Evolutionary conservation across 2,797 vertebrate species (phyloP).

Genomic region (Clamator glandarius): DNA sequence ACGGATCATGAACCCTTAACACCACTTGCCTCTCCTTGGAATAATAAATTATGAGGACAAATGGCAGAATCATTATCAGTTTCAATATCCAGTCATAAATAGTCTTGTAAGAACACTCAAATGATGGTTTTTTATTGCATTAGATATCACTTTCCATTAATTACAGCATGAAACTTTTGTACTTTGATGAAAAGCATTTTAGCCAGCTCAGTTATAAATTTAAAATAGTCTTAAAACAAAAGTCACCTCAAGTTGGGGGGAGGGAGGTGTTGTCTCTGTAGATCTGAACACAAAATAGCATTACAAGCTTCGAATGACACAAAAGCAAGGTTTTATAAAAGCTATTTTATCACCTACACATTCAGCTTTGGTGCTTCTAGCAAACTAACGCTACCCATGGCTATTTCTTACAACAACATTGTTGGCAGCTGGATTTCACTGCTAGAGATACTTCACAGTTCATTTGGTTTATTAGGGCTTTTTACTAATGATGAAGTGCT

Average conservation of each 20-base stretch:
- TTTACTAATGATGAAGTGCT: constrained; percentile 10
- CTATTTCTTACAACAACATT: neutral
- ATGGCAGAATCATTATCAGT: constrained; percentile 75
- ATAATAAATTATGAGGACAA: constrained; percentile 74
- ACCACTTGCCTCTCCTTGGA: constrained; percentile 66
- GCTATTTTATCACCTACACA: neutral
- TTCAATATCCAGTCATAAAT: constrained; percentile 75
- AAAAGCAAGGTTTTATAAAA: constrained; percentile 37
- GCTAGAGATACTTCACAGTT: constrained; percentile 9
- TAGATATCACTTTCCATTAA: constrained; percentile 71
- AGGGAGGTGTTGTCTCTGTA: neutral
- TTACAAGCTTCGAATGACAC: constrained; percentile 10
- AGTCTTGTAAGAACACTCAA: constrained; percentile 72
- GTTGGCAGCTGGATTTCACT: constrained; percentile 44
- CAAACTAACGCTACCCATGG: neutral
- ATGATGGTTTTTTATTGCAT: constrained; percentile 68
- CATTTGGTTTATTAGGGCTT: constrained; percentile 31
- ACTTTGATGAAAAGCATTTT: constrained; percentile 70
- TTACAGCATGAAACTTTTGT: constrained; percentile 65
- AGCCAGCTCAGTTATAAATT: constrained; percentile 63
- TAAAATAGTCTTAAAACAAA: constrained; percentile 54
- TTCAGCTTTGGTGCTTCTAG: neutral
- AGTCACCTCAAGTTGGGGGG: constrained; percentile 29
- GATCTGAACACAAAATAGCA: neutral
- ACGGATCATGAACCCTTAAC: constrained; percentile 67